Evolutionary conservation across 2,888 invertebrate genomes (phyloP).

Genomic region (Pyrocoelia pectoralis): DNA sequence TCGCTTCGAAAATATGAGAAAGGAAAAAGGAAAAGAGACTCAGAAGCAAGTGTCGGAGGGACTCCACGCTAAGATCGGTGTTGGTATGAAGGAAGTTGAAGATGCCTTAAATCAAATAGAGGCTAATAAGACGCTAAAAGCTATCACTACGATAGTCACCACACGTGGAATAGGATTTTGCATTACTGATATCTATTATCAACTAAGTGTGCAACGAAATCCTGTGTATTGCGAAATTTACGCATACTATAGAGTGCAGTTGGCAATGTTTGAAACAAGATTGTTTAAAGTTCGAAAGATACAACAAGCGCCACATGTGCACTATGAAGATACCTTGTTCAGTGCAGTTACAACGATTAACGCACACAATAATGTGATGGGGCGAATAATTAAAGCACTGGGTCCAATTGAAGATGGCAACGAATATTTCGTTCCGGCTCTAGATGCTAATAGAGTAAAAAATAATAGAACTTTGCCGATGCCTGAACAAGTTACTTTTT

Average conservation of each 20-base stretch:
- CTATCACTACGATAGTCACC: conserved; percentile 6
- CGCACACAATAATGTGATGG: no score
- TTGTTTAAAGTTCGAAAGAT: no score
- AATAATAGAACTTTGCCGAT: background rate
- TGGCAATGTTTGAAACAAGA: background rate
- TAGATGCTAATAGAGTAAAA: background rate
- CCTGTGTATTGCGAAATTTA: background rate
- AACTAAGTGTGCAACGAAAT: no score
- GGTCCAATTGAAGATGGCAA: background rate
- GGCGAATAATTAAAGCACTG: background rate
- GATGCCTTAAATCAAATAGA: conserved; percentile 9
- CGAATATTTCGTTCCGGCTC: background rate
- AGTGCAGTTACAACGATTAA: no score
- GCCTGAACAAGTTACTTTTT: background rate
- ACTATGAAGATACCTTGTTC: no score
- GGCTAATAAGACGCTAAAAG: conserved; percentile 1
- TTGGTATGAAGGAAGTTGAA: conserved; percentile 3
- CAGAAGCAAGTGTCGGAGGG: background rate
- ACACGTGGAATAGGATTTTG: conserved; percentile 4
- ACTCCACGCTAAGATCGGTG: background rate
- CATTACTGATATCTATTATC: no score
- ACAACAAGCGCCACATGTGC: no score
- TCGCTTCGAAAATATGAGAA: no score
- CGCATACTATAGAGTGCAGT: background rate
- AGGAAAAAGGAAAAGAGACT: no score